phyloP scores from a whole-genome alignment of 1,140 invertebrate genomes.

The Pseudoatta argentina region DNA sequence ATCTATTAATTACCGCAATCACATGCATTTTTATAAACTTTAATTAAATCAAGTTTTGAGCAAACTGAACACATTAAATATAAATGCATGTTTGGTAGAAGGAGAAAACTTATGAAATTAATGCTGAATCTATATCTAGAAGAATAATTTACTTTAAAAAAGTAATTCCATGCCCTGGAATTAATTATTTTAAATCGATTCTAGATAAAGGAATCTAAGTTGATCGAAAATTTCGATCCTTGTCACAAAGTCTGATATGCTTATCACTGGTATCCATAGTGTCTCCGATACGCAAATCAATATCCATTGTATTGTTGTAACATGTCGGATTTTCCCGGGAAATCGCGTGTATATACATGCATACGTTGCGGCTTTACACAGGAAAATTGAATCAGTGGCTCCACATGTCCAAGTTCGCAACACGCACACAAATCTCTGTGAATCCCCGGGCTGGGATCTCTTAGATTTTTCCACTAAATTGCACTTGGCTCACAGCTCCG shows the following conservation, averaged over 20 bases:
- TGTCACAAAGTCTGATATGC: background rate
- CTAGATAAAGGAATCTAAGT: background rate
- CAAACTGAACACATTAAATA: conserved; percentile 42
- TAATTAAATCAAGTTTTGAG: conserved; percentile 40
- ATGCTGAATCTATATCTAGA: background rate
- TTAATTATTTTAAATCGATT: conserved; percentile 9
- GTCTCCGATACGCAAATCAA: background rate
- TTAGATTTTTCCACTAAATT: conserved; percentile 46
- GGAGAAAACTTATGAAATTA: background rate
- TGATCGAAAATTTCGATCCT: background rate
- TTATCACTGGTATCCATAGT: conserved; percentile 8
- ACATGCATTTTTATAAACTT: conserved; percentile 8
- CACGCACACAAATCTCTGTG: conserved; percentile 27
- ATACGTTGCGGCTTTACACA: conserved; percentile 15
- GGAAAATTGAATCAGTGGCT: conserved; percentile 45
- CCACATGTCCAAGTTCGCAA: conserved; percentile 38
- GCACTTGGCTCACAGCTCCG: conserved; percentile 52
- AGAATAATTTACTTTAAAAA: conserved; percentile 26
- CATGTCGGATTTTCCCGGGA: background rate
- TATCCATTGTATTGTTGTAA: conserved; percentile 20
- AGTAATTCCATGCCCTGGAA: background rate
- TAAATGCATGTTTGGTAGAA: conserved; percentile 17
- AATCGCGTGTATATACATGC: background rate
- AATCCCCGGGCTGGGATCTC: conserved; percentile 16
- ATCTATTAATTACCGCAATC: conserved; percentile 10